A percentile compares a stretch with the other conserved stretches of the same genome.
Evolutionary conservation across 2,888 invertebrate genomes (phyloP).

Genomic region (Odontocolon sp.): DNA sequence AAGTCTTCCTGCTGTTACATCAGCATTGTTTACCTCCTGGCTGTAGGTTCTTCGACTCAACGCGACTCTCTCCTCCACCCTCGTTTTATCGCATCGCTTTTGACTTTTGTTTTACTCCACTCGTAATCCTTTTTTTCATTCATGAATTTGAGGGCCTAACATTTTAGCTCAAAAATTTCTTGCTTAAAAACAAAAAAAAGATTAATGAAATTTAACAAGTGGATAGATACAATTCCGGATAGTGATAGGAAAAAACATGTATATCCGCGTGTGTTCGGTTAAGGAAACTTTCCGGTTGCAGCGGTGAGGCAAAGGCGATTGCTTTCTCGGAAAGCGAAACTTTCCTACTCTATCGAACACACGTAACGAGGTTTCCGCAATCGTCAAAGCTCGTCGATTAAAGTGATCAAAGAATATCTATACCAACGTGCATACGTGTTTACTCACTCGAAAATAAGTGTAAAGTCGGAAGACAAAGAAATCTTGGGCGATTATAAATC

Average conservation of each 20-base stretch:
- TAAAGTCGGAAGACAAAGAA: not conserved
- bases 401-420: too few relatives aligned
- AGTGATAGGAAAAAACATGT: not conserved
- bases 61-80: conserved; percentile 3
- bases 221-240: not conserved
- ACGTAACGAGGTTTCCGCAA: conserved; percentile 1
- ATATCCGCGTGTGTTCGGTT: not conserved
- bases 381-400: conserved; percentile 14
- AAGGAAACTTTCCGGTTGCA: conserved; percentile 1
- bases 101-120: conserved; percentile 20
- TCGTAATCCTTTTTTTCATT: conserved; percentile 14
- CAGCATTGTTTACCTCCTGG: conserved; percentile 73
- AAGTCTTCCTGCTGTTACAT: conserved; percentile 73
- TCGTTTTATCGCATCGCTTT: conserved; percentile 38
- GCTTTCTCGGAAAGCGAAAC: conserved; percentile 43
- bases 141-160: not conserved
- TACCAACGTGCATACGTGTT: too few relatives aligned
- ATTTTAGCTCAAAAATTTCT: not conserved
- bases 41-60: conserved; percentile 49
- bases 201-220: not conserved
- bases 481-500: not conserved
- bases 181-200: not conserved
- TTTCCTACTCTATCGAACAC: conserved; percentile 35
- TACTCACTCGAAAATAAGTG: conserved; percentile 6
- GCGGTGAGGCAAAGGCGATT: not conserved